phyloP scores from a whole-genome alignment of 2,797 vertebrate species.

The Schizopygopsis pylzovi region DNA sequence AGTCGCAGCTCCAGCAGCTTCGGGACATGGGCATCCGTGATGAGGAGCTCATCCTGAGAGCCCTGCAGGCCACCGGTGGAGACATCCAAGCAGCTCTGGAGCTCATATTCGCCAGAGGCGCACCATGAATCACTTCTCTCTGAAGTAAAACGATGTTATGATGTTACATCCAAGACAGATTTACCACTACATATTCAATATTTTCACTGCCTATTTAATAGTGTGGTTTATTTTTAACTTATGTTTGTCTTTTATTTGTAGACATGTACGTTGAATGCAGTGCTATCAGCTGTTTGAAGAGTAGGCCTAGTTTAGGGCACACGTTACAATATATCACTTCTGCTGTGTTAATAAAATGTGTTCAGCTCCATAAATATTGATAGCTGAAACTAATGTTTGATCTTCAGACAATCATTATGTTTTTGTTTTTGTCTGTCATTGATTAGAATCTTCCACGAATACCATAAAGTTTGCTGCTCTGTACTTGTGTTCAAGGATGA shows the following conservation, averaged over 20 bases:
- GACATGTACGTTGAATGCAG: neutral
- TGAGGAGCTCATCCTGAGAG: conserved; percentile 84
- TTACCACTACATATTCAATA: conserved; percentile 11
- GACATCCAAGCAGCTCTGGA: conserved; percentile 89
- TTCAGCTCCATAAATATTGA: neutral
- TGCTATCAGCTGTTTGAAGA: neutral
- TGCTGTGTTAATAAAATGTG: no score
- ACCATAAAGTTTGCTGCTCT: neutral
- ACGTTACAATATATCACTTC: neutral
- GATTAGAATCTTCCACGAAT: conserved; percentile 2
- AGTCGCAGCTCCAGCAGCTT: conserved; percentile 87
- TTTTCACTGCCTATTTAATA: conserved; percentile 3
- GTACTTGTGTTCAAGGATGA: neutral
- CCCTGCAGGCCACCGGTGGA: conserved; percentile 85
- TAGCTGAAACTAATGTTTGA: neutral
- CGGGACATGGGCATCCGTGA: conserved; percentile 89
- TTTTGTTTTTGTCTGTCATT: neutral
- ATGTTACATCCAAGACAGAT: neutral
- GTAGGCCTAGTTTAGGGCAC: neutral
- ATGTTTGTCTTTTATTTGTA: neutral
- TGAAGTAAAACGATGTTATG: neutral
- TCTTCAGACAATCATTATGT: conserved; percentile 29
- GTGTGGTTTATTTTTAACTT: conserved; percentile 5
- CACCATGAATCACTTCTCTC: conserved; percentile 57
- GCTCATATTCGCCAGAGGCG: conserved; percentile 88